Percentiles rank a stretch among this genome's conserved stretches.
These are phyloP conservation scores for Daboia siamensis DNA, from an alignment of 2,113 vertebrate species.

Conservation along the genomic window DNA sequence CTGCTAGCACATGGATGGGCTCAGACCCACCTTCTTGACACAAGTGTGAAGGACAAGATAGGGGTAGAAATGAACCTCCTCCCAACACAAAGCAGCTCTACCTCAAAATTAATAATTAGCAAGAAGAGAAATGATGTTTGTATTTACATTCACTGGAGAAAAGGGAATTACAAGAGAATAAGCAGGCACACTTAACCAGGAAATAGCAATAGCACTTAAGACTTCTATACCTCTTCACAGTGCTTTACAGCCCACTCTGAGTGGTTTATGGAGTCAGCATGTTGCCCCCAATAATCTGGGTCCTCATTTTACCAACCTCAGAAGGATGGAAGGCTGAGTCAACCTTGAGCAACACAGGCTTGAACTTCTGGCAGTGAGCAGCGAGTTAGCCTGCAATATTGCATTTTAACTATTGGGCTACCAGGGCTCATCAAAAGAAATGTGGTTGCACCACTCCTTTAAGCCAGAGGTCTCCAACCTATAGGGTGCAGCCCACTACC, in stretches of 20 bases:
- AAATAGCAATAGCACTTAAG: background rate
- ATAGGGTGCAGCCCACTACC: too few relatives aligned
- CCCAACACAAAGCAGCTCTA: background rate
- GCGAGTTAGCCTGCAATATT: background rate
- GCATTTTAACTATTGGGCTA: background rate
- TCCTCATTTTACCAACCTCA: too few relatives aligned
- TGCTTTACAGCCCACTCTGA: too few relatives aligned
- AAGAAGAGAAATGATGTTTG: background rate
- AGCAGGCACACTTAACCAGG: too few relatives aligned
- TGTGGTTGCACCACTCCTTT: background rate
- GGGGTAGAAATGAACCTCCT: background rate
- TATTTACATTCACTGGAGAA: too few relatives aligned
- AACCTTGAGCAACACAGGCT: too few relatives aligned
- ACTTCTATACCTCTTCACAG: too few relatives aligned
- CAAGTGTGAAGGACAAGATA: background rate
- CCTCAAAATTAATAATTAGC: background rate
- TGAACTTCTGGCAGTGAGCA: background rate
- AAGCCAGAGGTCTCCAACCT: background rate
- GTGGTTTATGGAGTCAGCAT: too few relatives aligned
- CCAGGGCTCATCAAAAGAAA: background rate
- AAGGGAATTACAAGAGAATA: background rate
- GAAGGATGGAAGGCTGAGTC: too few relatives aligned
- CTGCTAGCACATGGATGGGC: background rate
- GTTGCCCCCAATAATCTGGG: too few relatives aligned
- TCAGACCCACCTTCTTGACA: background rate